Conservation (phyloP, 1,140 invertebrate genomes). For the Palaemon carinicauda region DNA sequence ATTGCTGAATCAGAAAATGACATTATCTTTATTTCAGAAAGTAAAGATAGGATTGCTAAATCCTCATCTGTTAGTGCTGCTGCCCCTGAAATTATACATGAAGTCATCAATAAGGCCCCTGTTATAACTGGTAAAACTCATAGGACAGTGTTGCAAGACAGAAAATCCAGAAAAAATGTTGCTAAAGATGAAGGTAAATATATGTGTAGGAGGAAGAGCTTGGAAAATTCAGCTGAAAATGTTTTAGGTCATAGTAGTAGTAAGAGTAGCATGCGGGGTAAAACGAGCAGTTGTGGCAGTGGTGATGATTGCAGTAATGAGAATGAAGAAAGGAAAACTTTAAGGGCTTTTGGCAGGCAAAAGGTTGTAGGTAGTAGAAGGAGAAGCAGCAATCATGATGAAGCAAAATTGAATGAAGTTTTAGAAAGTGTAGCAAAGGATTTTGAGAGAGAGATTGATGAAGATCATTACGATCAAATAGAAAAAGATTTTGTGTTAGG, state of each 20-base stretch:
- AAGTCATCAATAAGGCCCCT: constrained; percentile 7
- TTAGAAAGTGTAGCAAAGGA: constrained; percentile 57
- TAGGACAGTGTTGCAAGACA: constrained; percentile 40
- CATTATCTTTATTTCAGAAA: too few relatives aligned
- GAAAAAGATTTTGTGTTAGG: constrained; percentile 57
- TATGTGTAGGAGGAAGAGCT: not conserved
- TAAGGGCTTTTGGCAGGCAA: not conserved
- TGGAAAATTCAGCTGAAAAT: not conserved
- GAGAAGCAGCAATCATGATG: constrained; percentile 55
- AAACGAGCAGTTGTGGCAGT: not conserved
- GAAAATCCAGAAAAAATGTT: not conserved
- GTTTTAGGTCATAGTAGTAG: too few relatives aligned
- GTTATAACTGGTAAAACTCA: constrained; percentile 10
- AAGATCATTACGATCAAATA: constrained; percentile 52
- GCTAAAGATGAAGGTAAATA: not conserved
- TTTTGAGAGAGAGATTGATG: constrained; percentile 58
- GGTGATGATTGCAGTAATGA: constrained; percentile 6
- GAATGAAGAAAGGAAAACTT: constrained; percentile 15
- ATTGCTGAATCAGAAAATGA: too few relatives aligned
- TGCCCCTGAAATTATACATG: not conserved
- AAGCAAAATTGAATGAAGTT: constrained; percentile 58
- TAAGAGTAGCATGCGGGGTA: too few relatives aligned
- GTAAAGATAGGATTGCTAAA: too few relatives aligned
- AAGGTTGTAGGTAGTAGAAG: constrained; percentile 42
- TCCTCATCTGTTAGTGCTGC: not conserved